Evolutionary conservation across 35 echinoderm and acorn worm genomes (phyloP).

Genomic region (Apostichopus japonicus): DNA sequence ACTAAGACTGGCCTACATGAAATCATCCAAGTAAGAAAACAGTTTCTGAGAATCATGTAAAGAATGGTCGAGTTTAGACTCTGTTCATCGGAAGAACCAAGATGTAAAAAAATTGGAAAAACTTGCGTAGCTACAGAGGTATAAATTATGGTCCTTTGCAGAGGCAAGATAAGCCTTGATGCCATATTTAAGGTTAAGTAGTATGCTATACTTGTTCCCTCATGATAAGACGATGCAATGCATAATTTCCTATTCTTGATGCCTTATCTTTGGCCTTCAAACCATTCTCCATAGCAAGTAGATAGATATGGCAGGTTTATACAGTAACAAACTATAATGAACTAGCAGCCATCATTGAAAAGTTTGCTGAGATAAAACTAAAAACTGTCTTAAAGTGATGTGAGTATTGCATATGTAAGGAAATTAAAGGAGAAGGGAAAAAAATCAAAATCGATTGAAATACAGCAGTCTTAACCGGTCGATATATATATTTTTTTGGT

Average conservation of each 20-base stretch:
- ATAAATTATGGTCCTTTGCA: no score
- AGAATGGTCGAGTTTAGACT: neutral
- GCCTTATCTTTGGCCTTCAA: neutral
- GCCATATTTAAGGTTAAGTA: neutral
- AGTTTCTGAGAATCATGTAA: neutral
- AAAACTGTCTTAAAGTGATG: neutral
- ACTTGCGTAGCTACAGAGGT: no score
- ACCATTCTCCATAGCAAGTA: neutral
- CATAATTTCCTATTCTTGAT: neutral
- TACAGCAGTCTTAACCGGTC: no score
- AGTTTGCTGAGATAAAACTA: neutral
- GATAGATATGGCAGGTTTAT: neutral
- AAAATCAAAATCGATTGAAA: no score
- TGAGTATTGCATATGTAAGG: neutral
- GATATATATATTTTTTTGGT: neutral
- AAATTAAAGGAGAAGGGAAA: no score
- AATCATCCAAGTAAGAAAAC: neutral
- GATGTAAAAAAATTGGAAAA: no score
- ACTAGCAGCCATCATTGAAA: neutral
- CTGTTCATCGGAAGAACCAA: no score
- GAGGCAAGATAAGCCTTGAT: neutral
- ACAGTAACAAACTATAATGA: neutral
- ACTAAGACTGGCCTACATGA: slow-evolving; percentile 62
- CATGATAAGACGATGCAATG: no score
- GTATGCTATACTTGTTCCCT: neutral